phyloP scores from a whole-genome alignment of 1,140 invertebrate species.

The Drosophila virilis region DNA sequence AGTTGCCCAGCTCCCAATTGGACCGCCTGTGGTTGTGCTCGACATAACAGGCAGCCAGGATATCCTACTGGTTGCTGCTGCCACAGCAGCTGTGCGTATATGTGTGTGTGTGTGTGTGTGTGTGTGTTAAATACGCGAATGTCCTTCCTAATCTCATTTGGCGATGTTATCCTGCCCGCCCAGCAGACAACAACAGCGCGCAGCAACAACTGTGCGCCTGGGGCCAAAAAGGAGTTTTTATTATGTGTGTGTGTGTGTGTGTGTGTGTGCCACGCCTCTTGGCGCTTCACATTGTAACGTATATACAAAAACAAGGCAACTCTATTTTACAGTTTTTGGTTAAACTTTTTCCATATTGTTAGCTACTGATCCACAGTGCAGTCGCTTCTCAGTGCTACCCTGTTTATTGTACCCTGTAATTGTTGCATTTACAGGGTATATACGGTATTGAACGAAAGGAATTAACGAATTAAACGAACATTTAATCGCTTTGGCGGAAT shows the following conservation, averaged over 20 bases:
- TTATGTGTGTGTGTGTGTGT: slow-evolving; percentile 7
- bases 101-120: slow-evolving; percentile 54
- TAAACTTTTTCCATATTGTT: slow-evolving; percentile 76
- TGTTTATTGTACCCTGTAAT: slow-evolving; percentile 40
- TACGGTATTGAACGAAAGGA: background rate
- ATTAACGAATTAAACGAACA: too few species aligned
- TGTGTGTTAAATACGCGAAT: slow-evolving; percentile 80
- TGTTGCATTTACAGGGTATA: background rate
- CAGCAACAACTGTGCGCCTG: slow-evolving; percentile 59
- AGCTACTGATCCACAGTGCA: slow-evolving; percentile 14
- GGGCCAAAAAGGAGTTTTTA: slow-evolving; percentile 38
- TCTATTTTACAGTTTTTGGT: slow-evolving; percentile 66
- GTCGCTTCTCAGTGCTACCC: background rate
- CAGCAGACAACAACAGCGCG: slow-evolving; percentile 38
- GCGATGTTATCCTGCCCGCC: slow-evolving; percentile 75
- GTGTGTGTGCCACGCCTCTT: background rate
- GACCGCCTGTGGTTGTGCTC: slow-evolving; percentile 56
- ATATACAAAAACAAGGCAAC: slow-evolving; percentile 50
- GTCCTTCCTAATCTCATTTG: slow-evolving; percentile 84
- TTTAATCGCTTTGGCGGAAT: too few species aligned
- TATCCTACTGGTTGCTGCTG: slow-evolving; percentile 66
- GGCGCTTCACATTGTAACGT: slow-evolving; percentile 20
- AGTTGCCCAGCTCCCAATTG: slow-evolving; percentile 28
- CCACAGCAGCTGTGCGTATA: slow-evolving; percentile 29
- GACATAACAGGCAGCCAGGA: slow-evolving; percentile 74